Evolutionary conservation across 2,888 invertebrate genomes (phyloP).

Genomic region (Peribatodes rhomboidaria): DNA sequence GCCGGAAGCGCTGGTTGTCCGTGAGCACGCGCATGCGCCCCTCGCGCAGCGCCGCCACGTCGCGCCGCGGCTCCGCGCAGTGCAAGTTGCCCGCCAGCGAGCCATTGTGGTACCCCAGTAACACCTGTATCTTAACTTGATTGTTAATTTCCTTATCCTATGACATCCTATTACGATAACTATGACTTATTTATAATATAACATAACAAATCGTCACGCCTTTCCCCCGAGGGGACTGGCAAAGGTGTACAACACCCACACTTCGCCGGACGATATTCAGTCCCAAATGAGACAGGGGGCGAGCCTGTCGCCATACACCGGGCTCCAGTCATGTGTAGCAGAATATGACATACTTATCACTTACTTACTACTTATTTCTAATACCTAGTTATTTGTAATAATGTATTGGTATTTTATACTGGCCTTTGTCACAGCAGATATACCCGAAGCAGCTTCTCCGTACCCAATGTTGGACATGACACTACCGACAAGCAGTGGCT

Average conservation of each 20-base stretch:
- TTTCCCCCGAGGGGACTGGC: no score
- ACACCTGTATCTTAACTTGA: conserved; percentile 46
- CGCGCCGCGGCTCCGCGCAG: conserved; percentile 84
- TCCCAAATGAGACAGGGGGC: no score
- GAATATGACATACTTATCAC: no score
- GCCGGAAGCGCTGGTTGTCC: conserved; percentile 83
- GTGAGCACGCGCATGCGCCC: conserved; percentile 86
- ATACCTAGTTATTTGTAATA: no score
- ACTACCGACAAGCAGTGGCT: conserved; percentile 85
- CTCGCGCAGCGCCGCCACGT: conserved; percentile 76
- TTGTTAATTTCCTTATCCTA: background rate
- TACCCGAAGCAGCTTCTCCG: conserved; percentile 67
- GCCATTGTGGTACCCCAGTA: conserved; percentile 88
- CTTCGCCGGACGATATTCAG: no score
- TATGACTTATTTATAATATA: no score
- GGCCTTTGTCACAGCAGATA: conserved; percentile 87
- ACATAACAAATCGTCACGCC: no score
- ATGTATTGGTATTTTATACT: background rate
- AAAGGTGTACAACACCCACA: no score
- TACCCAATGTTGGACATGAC: conserved; percentile 74
- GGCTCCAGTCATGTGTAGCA: no score
- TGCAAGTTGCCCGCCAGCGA: conserved; percentile 90
- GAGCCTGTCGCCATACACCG: no score
- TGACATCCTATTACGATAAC: no score
- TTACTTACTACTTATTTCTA: no score